Base-by-base conservation (phyloP, 2,797 vertebrate species). In the Cyclura pinguis region DNA sequence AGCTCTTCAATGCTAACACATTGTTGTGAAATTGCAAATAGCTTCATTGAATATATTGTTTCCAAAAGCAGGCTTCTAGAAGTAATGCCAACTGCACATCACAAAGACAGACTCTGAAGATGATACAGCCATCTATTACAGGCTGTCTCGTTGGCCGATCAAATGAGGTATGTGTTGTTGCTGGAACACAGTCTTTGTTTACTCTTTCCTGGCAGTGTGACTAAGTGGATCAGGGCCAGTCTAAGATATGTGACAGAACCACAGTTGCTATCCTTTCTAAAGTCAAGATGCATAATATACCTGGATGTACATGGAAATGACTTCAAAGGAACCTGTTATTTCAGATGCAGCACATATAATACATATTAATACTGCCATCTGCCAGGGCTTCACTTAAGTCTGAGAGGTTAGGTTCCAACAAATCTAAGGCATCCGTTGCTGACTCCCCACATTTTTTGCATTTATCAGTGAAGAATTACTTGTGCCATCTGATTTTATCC, bases 121-220 rank as follows among this genome's bases (percentile, higher is more conserved):
- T 98, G 93, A 98, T 99, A 92, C 98, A 99, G 85, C 97, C 97
- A 22, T 98, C 98, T 88, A 97, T 97, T 84, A 92, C 97, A 69
- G 98, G 97, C 27, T 97, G 96, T 83, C 95, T 98, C 91, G 96
- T 98, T 91, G 98, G 98, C 87, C 98, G 97, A 92, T 84, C 87
- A 27, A 95, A 96, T 93, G 97, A 98, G 98, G 99, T 99, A 97
- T 69, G 94, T 91, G 8, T 42, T 78, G 0, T 35, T 84, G 0
- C 5, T 83, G 85, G 24, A 35, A 89, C 35, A 52, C 14, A 76
- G 2, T 81, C 4, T 1, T 0, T 29, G 9, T 62, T n/a, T 81
- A 9, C 24, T 78, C 24, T 35, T 62, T 38, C n/a, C 32, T 35
- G 10, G 12, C 22, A 77, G 24, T 78, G 42, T 78, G 9, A 78